Conservation (phyloP, 1,140 invertebrate species). For the Nasonia giraulti region DNA sequence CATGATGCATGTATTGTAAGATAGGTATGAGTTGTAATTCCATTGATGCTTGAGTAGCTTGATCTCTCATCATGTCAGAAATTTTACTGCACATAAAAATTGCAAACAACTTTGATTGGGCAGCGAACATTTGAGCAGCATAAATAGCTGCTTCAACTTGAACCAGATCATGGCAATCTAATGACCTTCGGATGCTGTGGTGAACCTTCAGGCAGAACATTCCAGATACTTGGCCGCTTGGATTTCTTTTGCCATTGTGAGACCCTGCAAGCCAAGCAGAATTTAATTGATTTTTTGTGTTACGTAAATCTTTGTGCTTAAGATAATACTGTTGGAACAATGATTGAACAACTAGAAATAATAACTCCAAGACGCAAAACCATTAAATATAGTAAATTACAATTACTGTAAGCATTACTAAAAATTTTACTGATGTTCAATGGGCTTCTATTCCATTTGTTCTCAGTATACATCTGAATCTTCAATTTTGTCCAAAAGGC, state of each 20-base stretch:
- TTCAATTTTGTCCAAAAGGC: constrained; percentile 40
- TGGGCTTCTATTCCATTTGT: constrained; percentile 72
- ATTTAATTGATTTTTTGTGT: constrained; percentile 21
- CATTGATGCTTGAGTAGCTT: constrained; percentile 92
- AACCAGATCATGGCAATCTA: constrained; percentile 96
- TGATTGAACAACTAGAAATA: constrained; percentile 9
- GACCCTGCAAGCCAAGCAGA: constrained; percentile 81
- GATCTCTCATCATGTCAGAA: constrained; percentile 94
- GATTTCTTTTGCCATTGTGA: constrained; percentile 99
- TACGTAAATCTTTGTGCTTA: constrained; percentile 53
- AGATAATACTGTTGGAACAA: constrained; percentile 55
- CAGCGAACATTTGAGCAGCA: too few species aligned
- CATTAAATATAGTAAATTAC: neutral
- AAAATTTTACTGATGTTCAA: constrained; percentile 56
- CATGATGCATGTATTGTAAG: constrained; percentile 95
- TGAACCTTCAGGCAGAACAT: constrained; percentile 83
- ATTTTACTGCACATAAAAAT: too few species aligned
- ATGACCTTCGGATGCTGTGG: constrained; percentile 21
- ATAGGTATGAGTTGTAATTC: constrained; percentile 94
- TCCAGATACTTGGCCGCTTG: constrained; percentile 97
- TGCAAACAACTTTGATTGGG: too few species aligned
- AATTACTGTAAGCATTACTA: neutral
- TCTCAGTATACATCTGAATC: constrained; percentile 57
- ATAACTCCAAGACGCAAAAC: neutral
- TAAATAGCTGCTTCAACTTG: constrained; percentile 97